Base-by-base conservation (phyloP, 2,113 vertebrate species). In the Thunnus maccoyii region DNA sequence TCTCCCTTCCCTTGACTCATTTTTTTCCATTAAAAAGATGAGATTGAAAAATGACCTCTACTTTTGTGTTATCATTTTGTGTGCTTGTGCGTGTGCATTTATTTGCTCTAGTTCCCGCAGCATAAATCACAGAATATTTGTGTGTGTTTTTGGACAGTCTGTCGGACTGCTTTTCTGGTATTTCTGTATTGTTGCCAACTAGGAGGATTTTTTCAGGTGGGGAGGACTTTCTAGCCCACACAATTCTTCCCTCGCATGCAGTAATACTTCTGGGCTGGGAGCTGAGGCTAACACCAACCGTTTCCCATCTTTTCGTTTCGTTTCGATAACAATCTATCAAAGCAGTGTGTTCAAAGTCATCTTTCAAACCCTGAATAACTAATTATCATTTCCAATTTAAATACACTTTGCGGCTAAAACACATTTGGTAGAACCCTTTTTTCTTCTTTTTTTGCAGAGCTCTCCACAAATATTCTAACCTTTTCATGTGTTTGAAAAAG, bases 21-120 rank as follows among this genome's bases (percentile, higher is more conserved):
- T 94, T 91, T 92, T 93, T 94, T 93, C 86, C 91, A 93, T 94
- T 93, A 94, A 94, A 93, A 94, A 86, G 86, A 93, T 92, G 87
- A 92, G 86, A 94, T 87, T 91, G 91, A 94, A 94, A 89, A 87
- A 83, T 78, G 56, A 88, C 84, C 88, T 87, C 67, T 81, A 86
- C 79, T 60, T 83, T 51, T 81, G 67, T 77, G 72, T 78, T 80
- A 70, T 79, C 61, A 68, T 69, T 75, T 48, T 85, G 70, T 72
- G 52, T 67, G 57, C 12, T 36, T 76, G 20, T 54, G 6, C 62
- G 14, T 46, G 36, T 30, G 30, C 17, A 15, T 48, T 46, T 82
- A 55, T 82, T 80, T 82, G 58, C 18, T 71, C 22, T 27, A 4
- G 12, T 80, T 81, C 44, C 48, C 57, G 71, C 17, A 1, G 54